These are phyloP conservation scores for Deilephila elpenor DNA, from an alignment of 2,888 invertebrate species.

Conservation along the genomic window DNA sequence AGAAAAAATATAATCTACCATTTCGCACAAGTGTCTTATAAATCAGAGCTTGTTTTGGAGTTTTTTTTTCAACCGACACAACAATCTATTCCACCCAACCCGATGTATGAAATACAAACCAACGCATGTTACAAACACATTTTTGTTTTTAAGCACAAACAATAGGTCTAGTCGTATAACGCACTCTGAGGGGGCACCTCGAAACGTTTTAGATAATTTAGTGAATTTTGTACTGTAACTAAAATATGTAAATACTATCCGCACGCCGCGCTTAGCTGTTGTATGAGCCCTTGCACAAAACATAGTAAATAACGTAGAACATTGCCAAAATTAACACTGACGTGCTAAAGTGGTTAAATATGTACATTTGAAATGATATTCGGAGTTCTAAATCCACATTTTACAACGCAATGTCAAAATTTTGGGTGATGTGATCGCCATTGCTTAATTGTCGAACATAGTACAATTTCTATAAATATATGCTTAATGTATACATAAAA, in stretches of 20 bases:
- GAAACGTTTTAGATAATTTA: constrained; percentile 49
- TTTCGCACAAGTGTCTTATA: too few relatives aligned
- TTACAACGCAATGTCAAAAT: neutral
- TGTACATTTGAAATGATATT: neutral
- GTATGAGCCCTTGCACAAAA: constrained; percentile 40
- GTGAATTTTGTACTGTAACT: constrained; percentile 73
- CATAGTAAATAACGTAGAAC: constrained; percentile 18
- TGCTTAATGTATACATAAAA: too few relatives aligned
- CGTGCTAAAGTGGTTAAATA: neutral
- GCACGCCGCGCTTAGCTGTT: constrained; percentile 68
- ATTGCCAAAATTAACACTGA: constrained; percentile 23
- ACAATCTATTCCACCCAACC: constrained; percentile 3
- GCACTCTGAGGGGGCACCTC: constrained; percentile 45
- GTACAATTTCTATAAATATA: too few relatives aligned
- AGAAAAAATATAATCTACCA: neutral
- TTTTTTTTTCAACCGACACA: too few relatives aligned
- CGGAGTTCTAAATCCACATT: neutral
- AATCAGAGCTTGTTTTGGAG: too few relatives aligned
- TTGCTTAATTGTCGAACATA: too few relatives aligned
- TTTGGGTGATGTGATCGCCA: too few relatives aligned
- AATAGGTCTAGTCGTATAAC: constrained; percentile 57
- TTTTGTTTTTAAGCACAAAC: constrained; percentile 50
- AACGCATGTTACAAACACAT: constrained; percentile 27
- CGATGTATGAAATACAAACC: neutral
- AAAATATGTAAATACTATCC: constrained; percentile 48